phyloP scores from a whole-genome alignment of 2,888 invertebrate species.

The Cryptus armator region DNA sequence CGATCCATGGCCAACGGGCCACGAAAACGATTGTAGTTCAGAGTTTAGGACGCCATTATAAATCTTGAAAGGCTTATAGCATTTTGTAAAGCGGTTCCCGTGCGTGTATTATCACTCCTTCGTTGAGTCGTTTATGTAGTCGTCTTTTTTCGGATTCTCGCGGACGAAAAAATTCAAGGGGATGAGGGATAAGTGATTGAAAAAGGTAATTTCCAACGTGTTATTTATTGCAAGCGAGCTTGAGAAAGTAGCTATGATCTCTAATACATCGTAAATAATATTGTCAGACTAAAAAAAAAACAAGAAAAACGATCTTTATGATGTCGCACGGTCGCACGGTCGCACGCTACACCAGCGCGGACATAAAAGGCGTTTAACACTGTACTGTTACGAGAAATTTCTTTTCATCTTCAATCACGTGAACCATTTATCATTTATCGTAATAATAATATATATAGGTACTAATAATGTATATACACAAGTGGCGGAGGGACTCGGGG shows the following conservation, averaged over 20 bases:
- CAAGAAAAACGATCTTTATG: slow-evolving; percentile 64
- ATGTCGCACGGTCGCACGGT: slow-evolving; percentile 57
- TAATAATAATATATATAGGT: slow-evolving; percentile 55
- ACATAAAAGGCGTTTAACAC: slow-evolving; percentile 67
- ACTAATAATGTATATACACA: slow-evolving; percentile 70
- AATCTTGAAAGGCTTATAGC: too few relatives aligned
- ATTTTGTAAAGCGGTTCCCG: too few relatives aligned
- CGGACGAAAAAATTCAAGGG: not conserved
- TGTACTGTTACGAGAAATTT: slow-evolving; percentile 52
- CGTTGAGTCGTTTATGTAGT: too few relatives aligned
- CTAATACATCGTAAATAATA: slow-evolving; percentile 82
- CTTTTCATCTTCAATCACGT: slow-evolving; percentile 42
- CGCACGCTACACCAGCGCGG: slow-evolving; percentile 74
- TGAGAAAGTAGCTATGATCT: slow-evolving; percentile 83
- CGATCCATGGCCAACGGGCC: too few relatives aligned
- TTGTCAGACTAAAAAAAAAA: slow-evolving; percentile 77
- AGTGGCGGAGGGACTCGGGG: slow-evolving; percentile 69
- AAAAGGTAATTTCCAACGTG: slow-evolving; percentile 79
- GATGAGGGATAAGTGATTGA: not conserved
- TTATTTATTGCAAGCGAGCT: slow-evolving; percentile 84
- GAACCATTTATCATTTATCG: slow-evolving; percentile 26
- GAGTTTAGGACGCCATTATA: too few relatives aligned
- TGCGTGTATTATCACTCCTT: too few relatives aligned
- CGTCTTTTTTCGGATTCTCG: too few relatives aligned
- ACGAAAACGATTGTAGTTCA: too few relatives aligned